Percentiles rank a stretch among this genome's conserved stretches.
Conservation (phyloP, 2,113 vertebrate species). For the Percopsis transmontana region DNA sequence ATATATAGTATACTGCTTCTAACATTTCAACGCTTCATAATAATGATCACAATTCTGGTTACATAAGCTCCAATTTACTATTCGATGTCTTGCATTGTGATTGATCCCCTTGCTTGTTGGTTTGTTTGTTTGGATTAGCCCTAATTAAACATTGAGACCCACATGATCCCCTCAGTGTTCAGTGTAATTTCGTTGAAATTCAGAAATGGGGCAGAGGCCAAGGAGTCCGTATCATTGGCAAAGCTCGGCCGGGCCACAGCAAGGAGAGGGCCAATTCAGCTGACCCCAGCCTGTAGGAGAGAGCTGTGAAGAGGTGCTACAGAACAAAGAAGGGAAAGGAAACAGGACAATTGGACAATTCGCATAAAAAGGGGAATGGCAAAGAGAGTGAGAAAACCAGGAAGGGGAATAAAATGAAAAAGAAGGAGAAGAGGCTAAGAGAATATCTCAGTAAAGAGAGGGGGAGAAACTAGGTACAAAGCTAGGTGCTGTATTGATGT, state of each 20-base stretch:
- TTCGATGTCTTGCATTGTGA: constrained; percentile 43
- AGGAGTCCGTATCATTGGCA: constrained; percentile 69
- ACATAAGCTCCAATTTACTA: not conserved
- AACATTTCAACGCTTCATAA: constrained; percentile 1
- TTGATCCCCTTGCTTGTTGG: constrained; percentile 54
- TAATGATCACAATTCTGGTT: constrained; percentile 39
- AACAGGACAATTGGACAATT: constrained; percentile 34
- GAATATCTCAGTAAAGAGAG: constrained; percentile 4
- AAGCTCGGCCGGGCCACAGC: constrained; percentile 48
- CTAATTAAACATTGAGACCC: constrained; percentile 70
- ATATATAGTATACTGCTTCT: no score
- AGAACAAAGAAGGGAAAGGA: constrained; percentile 13
- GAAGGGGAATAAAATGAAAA: not conserved
- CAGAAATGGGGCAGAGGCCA: constrained; percentile 48
- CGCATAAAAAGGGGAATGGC: constrained; percentile 17
- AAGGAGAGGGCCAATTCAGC: constrained; percentile 55
- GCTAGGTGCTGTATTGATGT: no score
- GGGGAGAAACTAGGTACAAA: not conserved
- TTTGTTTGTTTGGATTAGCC: constrained; percentile 36
- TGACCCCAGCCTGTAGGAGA: constrained; percentile 26
- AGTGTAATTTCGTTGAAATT: constrained; percentile 64
- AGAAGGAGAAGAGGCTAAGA: not conserved
- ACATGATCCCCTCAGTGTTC: constrained; percentile 47
- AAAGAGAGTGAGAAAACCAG: constrained; percentile 1
- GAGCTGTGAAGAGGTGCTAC: not conserved